Percentiles rank a stretch among this genome's conserved stretches.
These are phyloP conservation scores for Pegoplata infirma DNA, from an alignment of 2,888 invertebrate species.

Conservation along the genomic window DNA sequence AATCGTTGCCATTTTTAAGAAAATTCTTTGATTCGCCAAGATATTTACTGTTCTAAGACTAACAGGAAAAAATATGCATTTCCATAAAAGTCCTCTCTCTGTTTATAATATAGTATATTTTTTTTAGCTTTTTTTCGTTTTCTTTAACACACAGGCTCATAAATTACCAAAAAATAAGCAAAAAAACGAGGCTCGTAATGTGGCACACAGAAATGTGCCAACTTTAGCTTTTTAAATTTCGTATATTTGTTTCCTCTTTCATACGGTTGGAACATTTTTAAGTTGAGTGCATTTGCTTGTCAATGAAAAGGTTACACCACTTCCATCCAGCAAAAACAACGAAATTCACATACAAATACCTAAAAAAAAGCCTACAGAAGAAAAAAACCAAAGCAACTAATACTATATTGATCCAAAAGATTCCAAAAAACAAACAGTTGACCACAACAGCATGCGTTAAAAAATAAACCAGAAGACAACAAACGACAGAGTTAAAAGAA, in stretches of 20 bases:
- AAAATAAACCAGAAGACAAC: conserved; percentile 8
- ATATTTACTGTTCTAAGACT: too few species aligned
- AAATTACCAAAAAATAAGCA: conserved; percentile 71
- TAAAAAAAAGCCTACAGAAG: too few species aligned
- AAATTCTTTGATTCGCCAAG: too few species aligned
- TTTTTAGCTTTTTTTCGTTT: neutral
- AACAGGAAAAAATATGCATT: too few species aligned
- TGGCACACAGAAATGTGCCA: conserved; percentile 47
- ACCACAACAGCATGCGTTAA: conserved; percentile 53
- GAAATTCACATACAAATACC: conserved; percentile 47
- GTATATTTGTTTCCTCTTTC: conserved; percentile 40
- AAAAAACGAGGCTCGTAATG: conserved; percentile 29
- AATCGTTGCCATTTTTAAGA: too few species aligned
- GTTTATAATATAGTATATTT: too few species aligned
- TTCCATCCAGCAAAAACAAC: conserved; percentile 57
- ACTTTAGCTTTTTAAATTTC: conserved; percentile 35
- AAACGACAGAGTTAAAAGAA: conserved; percentile 12
- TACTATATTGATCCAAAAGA: conserved; percentile 50
- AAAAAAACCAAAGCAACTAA: conserved; percentile 42
- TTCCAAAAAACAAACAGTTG: conserved; percentile 30
- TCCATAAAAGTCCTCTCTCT: too few species aligned
- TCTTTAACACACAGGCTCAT: conserved; percentile 66
- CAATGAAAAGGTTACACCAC: conserved; percentile 72
- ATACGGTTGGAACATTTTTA: conserved; percentile 70
- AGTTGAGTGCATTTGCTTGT: conserved; percentile 79